Evolutionary conservation across 1,140 invertebrate species (phyloP), one percentile per base, ranked within the genome.

Genomic region (Antheraea pernyi): DNA sequence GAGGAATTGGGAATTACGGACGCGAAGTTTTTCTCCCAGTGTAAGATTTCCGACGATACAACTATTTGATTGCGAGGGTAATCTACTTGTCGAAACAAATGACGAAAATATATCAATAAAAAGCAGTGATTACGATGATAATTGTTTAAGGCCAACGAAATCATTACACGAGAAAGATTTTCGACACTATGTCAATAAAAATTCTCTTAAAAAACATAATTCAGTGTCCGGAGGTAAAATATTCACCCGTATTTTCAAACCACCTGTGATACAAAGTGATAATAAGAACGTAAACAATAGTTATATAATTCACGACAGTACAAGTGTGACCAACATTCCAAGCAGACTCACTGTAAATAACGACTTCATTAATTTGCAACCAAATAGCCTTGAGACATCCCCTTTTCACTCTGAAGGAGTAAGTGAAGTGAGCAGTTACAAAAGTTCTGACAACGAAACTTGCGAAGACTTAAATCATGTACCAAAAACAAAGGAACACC

Each of bases 371-470:
- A 80, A 84, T 79, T 79, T 84, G 58, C 77, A 84, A 74, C 61
- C 76, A 79, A 86, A 83, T 76, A 91, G 88, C 75, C 78, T 85
- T n/a, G 88, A 90, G 42, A 86, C 88, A 59, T 86, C 83, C 36
- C 86, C 88, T 58, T 85, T 86, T 72, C 82, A 84, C 64, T 91
- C 88, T 19, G 88, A 88, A 66, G 83, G 80, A 13, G 65, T 79
- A 16, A 93, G 89, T 77, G 91, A 92, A 82, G 73, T 85, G 63
- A 93, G 92, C 73, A 93, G 91, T 78, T 91, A 91, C 76, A 93
- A 93, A 83, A 93, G 92, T 84, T 92, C 92, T 37, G 92, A 93
- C 73, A 91, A 93, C 70, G 92, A 93, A 78, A 92, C 84, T 67
- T 84, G 68, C 59, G 85, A 86, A 42, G 79, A 81, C 69, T 71